A percentile compares a stretch with the other conserved stretches of the same genome.
phyloP scores from a whole-genome alignment of 2,113 vertebrate species.

The Rattus rattus region DNA sequence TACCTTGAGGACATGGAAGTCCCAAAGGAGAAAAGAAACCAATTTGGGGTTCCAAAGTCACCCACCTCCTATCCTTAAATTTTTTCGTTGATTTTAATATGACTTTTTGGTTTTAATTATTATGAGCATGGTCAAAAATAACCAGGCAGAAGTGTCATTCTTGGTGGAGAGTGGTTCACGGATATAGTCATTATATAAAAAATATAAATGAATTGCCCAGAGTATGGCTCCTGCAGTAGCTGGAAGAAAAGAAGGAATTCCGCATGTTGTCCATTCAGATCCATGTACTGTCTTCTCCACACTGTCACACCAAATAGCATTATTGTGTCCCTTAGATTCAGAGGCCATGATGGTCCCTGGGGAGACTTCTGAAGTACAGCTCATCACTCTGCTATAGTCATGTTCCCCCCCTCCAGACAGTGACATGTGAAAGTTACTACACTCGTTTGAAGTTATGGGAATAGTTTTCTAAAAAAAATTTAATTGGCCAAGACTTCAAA shows the following conservation, averaged over 20 bases:
- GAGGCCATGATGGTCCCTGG: not conserved
- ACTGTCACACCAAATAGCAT: not conserved
- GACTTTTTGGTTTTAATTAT: not conserved
- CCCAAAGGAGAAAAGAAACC: not conserved
- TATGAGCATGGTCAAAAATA: not conserved
- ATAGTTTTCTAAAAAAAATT: not conserved
- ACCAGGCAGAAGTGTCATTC: not conserved
- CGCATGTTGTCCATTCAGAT: not conserved
- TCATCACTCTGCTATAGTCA: not conserved
- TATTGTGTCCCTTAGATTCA: not conserved
- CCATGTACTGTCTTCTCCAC: not conserved
- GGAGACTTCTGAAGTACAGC: not conserved
- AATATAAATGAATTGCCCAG: not conserved
- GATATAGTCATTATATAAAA: not conserved
- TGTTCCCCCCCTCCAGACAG: not conserved
- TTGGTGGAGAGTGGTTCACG: not conserved
- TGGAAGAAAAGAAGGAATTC: not conserved
- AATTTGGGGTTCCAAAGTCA: not conserved
- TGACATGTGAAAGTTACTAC: not conserved
- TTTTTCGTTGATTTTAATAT: slow-evolving; percentile 44
- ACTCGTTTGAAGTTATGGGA: not conserved
- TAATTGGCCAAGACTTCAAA: not conserved
- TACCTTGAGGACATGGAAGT: not conserved
- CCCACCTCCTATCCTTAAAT: not conserved
- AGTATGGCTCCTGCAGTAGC: not conserved